These are phyloP conservation scores for Sterrhoptilus dennistouni DNA, from an alignment of 2,113 vertebrate species.

Conservation along the genomic window DNA sequence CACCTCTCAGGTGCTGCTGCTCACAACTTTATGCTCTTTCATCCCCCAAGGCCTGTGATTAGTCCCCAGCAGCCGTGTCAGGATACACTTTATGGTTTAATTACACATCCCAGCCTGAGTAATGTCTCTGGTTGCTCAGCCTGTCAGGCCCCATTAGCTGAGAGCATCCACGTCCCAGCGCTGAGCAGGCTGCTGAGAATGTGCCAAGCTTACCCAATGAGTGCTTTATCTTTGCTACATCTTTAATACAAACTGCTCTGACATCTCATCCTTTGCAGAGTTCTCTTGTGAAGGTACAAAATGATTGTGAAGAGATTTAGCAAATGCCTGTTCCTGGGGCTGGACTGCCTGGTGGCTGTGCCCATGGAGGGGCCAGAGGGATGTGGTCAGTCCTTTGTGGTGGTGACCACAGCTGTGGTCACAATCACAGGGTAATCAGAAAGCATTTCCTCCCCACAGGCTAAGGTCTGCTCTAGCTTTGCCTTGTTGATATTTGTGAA, in stretches of 20 bases:
- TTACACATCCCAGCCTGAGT: neutral
- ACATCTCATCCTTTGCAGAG: neutral
- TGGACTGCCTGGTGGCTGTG: neutral
- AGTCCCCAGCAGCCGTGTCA: neutral
- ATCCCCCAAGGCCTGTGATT: neutral
- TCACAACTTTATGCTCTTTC: neutral
- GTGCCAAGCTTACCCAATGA: neutral
- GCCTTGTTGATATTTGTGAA: constrained; percentile 17
- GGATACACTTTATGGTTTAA: neutral
- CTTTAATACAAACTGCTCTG: neutral
- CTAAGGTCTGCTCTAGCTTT: neutral
- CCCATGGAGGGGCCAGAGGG: fast-evolving
- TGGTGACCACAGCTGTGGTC: fast-evolving
- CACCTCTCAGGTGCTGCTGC: neutral
- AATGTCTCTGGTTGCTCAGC: neutral
- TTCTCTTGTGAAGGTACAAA: neutral
- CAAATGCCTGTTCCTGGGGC: fast-evolving
- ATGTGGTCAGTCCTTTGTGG: neutral
- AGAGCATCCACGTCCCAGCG: neutral
- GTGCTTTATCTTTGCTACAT: neutral
- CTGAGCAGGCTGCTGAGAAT: neutral
- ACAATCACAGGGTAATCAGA: neutral
- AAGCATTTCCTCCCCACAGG: neutral
- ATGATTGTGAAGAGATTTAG: fast-evolving
- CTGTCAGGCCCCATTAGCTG: neutral